Evolutionary conservation across 2,888 invertebrate genomes (phyloP).

Genomic region (Drosophila bunnanda): DNA sequence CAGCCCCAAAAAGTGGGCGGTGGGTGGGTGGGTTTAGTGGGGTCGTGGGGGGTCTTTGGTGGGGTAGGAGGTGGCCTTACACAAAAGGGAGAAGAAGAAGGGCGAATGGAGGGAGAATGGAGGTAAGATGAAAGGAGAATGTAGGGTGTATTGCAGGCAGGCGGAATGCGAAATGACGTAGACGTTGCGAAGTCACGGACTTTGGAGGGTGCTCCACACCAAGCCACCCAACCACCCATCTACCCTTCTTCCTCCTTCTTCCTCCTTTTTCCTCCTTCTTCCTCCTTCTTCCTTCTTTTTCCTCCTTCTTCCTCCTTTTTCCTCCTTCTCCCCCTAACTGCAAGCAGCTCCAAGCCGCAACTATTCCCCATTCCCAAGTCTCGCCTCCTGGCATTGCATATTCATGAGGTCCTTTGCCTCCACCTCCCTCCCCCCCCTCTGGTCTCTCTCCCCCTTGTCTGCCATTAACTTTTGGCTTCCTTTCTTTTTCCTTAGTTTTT

Average conservation of each 20-base stretch:
- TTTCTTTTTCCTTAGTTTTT: too few species aligned
- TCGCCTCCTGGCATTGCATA: constrained; percentile 53
- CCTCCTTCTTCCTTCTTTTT: too few species aligned
- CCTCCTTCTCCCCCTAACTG: too few species aligned
- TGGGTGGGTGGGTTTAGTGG: constrained; percentile 11
- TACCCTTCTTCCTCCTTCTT: too few species aligned
- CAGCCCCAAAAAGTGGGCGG: constrained; percentile 13
- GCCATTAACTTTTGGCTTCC: neutral
- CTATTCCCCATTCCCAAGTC: constrained; percentile 11
- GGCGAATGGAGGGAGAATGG: neutral
- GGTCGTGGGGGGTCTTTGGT: neutral
- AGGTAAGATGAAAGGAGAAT: neutral
- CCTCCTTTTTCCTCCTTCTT: too few species aligned
- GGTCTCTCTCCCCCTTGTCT: neutral
- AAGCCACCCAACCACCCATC: neutral
- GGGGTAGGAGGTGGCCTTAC: constrained; percentile 56
- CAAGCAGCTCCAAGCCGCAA: constrained; percentile 4
- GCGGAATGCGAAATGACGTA: constrained; percentile 27
- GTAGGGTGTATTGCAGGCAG: neutral
- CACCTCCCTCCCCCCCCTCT: neutral
- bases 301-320: too few species aligned
- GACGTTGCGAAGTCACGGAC: constrained; percentile 65
- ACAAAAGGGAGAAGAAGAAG: constrained; percentile 31
- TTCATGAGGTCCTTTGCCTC: constrained; percentile 51
- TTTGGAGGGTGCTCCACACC: constrained; percentile 54